phyloP scores from a whole-genome alignment of 2,113 vertebrate genomes.

The Amphilophus citrinellus region DNA sequence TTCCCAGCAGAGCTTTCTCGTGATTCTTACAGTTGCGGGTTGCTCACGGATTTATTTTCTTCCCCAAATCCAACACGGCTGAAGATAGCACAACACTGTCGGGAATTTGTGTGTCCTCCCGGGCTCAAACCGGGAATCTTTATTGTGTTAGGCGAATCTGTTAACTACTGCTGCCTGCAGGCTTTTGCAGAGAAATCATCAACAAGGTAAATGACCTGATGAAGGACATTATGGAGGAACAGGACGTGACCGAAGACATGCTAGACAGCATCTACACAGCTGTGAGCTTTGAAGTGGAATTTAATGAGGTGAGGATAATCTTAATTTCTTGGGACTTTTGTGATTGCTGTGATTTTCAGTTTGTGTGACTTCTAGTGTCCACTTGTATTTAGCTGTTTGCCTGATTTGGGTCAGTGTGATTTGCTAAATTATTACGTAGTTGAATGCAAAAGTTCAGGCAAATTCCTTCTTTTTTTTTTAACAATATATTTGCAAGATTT shows the following conservation, averaged over 20 bases:
- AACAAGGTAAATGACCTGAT: conserved; percentile 25
- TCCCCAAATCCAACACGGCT: background rate
- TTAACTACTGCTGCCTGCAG: fast-evolving
- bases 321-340: background rate
- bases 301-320: conserved; percentile 19
- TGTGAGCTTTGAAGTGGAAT: conserved; percentile 3
- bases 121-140: background rate
- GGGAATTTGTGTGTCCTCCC: background rate
- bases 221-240: background rate
- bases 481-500: no score
- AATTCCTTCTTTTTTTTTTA: no score
- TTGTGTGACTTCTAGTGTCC: background rate
- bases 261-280: background rate
- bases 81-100: background rate
- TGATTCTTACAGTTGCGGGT: background rate
- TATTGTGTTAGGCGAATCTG: background rate
- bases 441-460: no score
- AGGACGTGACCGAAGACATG: background rate
- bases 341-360: background rate
- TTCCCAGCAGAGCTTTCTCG: background rate
- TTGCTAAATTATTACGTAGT: background rate
- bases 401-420: background rate
- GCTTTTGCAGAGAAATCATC: conserved; percentile 19
- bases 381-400: background rate
- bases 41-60: background rate